Evolutionary conservation across 2,888 invertebrate species (phyloP).

Genomic region (Pseudoips prasinana): DNA sequence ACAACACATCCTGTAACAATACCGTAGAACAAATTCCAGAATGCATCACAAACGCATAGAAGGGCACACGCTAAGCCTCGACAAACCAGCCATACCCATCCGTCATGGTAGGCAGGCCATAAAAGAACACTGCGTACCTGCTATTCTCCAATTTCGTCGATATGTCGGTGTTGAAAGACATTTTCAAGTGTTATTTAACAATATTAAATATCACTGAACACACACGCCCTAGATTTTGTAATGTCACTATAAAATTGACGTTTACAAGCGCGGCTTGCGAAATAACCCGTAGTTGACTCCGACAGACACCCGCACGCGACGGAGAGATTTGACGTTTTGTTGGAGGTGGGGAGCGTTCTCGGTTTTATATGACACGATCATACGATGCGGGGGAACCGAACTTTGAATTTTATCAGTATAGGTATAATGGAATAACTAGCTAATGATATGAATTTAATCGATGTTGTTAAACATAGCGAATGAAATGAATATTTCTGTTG

Average conservation of each 20-base stretch:
- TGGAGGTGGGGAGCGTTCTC: slow-evolving; percentile 66
- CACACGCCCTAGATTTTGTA: slow-evolving; percentile 64
- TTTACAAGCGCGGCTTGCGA: slow-evolving; percentile 59
- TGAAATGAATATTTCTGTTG: slow-evolving; percentile 21
- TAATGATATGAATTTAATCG: slow-evolving; percentile 41
- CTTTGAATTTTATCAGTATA: slow-evolving; percentile 58
- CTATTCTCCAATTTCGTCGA: slow-evolving; percentile 78
- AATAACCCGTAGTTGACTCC: slow-evolving; percentile 55
- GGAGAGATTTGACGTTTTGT: slow-evolving; percentile 70
- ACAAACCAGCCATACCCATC: slow-evolving; percentile 30
- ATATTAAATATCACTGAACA: slow-evolving; percentile 77
- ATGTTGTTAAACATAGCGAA: slow-evolving; percentile 29
- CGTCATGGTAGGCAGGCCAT: slow-evolving; percentile 27
- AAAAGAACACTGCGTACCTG: slow-evolving; percentile 68
- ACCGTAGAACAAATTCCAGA: slow-evolving; percentile 27
- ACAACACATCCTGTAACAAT: slow-evolving; percentile 20
- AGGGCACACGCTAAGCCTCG: slow-evolving; percentile 37
- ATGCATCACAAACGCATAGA: slow-evolving; percentile 38
- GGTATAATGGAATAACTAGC: slow-evolving; percentile 34
- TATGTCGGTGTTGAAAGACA: slow-evolving; percentile 78
- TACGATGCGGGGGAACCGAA: slow-evolving; percentile 74
- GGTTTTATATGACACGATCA: slow-evolving; percentile 76
- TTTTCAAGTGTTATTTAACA: slow-evolving; percentile 75
- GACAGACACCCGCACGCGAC: slow-evolving; percentile 54
- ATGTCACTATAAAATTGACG: slow-evolving; percentile 64